Evolutionary conservation across 2,888 invertebrate species (phyloP).

Genomic region (Pristionchus exspectatus): DNA sequence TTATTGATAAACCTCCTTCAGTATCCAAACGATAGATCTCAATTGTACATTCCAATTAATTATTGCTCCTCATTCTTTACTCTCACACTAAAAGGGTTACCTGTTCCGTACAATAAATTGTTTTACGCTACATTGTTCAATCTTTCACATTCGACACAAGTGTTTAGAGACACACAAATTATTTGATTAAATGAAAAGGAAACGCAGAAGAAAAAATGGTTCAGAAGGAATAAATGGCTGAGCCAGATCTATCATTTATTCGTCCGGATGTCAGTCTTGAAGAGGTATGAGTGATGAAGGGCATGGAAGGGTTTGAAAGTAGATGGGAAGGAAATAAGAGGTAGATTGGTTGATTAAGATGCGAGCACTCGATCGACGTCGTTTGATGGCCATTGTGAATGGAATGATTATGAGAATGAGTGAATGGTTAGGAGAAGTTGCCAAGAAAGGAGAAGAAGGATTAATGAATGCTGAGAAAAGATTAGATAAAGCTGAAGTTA

Average conservation of each 20-base stretch:
- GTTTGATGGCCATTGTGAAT: conserved; percentile 64
- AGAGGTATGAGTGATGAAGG: conserved; percentile 48
- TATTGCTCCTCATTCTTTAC: background rate
- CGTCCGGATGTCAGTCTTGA: conserved; percentile 60
- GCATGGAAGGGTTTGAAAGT: background rate
- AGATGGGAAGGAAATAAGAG: background rate
- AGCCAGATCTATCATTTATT: conserved; percentile 63
- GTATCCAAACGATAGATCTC: background rate
- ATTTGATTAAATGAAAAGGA: background rate
- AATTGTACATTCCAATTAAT: conserved; percentile 51
- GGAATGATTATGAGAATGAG: conserved; percentile 61
- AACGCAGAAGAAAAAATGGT: background rate
- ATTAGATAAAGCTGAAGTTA: conserved; percentile 59
- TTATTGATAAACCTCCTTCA: conserved; percentile 41
- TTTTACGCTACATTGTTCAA: background rate
- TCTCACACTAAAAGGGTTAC: conserved; percentile 11
- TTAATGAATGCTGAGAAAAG: conserved; percentile 59
- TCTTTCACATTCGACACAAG: background rate
- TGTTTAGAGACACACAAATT: conserved; percentile 1
- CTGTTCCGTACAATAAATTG: conserved; percentile 37
- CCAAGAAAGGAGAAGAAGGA: conserved; percentile 48
- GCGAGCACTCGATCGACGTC: conserved; percentile 60
- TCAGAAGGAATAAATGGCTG: conserved; percentile 21
- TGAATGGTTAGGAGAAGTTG: conserved; percentile 54
- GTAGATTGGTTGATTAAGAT: conserved; percentile 54